These are phyloP conservation scores for Caenorhabditis imperialis DNA, from an alignment of 2,888 invertebrate genomes.

Conservation along the genomic window DNA sequence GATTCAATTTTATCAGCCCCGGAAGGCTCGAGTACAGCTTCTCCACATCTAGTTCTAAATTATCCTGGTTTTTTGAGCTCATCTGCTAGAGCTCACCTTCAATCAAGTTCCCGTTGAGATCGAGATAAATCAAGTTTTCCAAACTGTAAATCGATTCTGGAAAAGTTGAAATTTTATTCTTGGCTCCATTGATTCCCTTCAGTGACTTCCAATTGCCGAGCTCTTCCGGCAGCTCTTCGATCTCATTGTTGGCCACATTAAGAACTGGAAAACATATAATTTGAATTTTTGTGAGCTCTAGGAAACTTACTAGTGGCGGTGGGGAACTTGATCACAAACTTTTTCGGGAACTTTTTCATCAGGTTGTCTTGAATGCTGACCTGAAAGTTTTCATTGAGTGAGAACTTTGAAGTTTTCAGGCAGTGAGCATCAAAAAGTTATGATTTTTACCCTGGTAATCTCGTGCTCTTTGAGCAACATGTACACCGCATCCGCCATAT, in stretches of 20 bases:
- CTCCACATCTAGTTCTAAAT: conserved; percentile 61
- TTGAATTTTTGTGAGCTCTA: not conserved
- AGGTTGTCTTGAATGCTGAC: conserved; percentile 63
- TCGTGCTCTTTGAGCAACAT: conserved; percentile 69
- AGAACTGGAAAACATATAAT: conserved; percentile 57
- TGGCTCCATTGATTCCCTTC: conserved; percentile 67
- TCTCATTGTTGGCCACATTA: conserved; percentile 70
- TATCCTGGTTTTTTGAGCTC: not conserved
- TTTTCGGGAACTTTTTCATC: conserved; percentile 74
- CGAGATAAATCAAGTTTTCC: conserved; percentile 61
- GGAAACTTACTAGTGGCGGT: conserved; percentile 61
- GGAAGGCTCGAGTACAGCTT: conserved; percentile 44
- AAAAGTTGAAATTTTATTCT: conserved; percentile 64
- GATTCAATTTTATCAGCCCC: conserved; percentile 53
- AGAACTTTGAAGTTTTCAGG: not conserved
- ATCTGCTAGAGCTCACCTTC: conserved; percentile 40
- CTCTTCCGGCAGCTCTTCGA: conserved; percentile 69
- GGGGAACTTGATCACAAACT: conserved; percentile 70
- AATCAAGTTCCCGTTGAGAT: conserved; percentile 67
- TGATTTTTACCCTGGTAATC: conserved; percentile 37
- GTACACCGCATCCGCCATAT: conserved; percentile 74
- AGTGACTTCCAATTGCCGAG: conserved; percentile 62
- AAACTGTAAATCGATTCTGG: conserved; percentile 62
- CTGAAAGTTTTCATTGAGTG: conserved; percentile 19
- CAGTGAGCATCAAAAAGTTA: no score